phyloP scores from a whole-genome alignment of 2,113 vertebrate genomes.

The Pedionomus torquatus region DNA sequence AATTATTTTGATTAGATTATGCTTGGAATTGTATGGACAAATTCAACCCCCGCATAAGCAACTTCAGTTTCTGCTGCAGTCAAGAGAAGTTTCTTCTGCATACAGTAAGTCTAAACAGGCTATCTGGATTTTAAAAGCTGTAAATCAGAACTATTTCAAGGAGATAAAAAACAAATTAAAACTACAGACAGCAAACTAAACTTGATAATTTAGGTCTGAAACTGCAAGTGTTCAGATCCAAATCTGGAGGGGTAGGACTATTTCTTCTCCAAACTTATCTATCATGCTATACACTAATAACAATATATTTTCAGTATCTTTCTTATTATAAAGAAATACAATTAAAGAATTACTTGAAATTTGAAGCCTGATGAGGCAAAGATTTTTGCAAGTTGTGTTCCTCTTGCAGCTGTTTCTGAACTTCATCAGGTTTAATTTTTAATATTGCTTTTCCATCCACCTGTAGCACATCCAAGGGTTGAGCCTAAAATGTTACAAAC shows the following conservation, averaged over 20 bases:
- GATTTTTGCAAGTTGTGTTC: background rate
- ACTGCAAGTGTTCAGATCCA: background rate
- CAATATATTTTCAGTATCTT: background rate
- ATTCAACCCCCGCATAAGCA: constrained; percentile 48
- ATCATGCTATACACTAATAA: background rate
- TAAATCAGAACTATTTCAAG: background rate
- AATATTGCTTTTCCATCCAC: constrained; percentile 60
- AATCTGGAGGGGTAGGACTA: background rate
- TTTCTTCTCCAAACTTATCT: background rate
- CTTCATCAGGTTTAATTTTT: constrained; percentile 16
- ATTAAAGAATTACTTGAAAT: constrained; percentile 62
- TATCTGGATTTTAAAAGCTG: background rate
- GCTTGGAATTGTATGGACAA: constrained; percentile 48
- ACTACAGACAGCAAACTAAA: background rate
- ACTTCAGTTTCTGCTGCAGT: constrained; percentile 32
- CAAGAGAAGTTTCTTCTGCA: constrained; percentile 13
- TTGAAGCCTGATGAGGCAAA: constrained; percentile 42
- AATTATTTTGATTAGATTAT: constrained; percentile 73
- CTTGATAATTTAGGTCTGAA: background rate
- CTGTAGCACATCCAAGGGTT: constrained; percentile 53
- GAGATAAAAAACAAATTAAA: background rate
- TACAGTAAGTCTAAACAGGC: background rate
- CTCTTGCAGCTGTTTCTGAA: background rate
- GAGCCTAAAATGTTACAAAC: constrained; percentile 51
- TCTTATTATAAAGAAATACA: background rate